Evolutionary conservation across 1,140 invertebrate genomes (phyloP), one percentile per base, ranked within the genome.

Genomic region (Popillia japonica): DNA sequence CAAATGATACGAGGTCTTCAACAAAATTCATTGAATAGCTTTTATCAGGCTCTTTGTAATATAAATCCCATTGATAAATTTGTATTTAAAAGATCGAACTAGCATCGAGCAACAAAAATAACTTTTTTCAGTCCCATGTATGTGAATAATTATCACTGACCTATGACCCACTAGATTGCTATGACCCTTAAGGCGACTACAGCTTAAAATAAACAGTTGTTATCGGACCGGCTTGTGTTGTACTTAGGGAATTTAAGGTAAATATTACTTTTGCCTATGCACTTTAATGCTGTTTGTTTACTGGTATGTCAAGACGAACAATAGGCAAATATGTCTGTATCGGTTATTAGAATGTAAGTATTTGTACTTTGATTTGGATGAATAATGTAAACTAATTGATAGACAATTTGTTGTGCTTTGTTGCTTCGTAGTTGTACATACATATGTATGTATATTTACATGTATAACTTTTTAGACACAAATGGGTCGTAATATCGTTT

Each of bases 161-260:
- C 80, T 75, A 73, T 79, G 78, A 79, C 78, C 77, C 61, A 40
- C 22, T 64, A 78, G 78, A 79, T 79, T 72, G 79, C 34, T 76
- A 77, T 79, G 78, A 79, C 80, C 80, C 78, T 74, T 74, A 76
- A 77, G 77, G 34, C 78, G 79, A 76, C 78, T 79, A 73, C 68
- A 73, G 59, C 61, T 20, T 79, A 78, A 81, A 81, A 81, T 74
- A 81, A 79, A 79, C 75, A 79, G 77, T 79, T 77, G 77, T 42
- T 64, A 64, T 79, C 74, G 55, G 75, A 78, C 64, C 76, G 22
- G 40, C 76, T 64, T 41, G 44, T 77, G 75, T 55, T 55, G n/a
- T 76, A 55, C 41, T 68, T 27, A 23, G 61, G 61, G 27, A 68
- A 10, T 27, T 68, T 27, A 68, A 68, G 61, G 61, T 68, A 68